Percentiles rank a stretch among this genome's conserved stretches.
phyloP scores from a whole-genome alignment of 64 coral and sea anemone genomes.

The Anthopleura sola region DNA sequence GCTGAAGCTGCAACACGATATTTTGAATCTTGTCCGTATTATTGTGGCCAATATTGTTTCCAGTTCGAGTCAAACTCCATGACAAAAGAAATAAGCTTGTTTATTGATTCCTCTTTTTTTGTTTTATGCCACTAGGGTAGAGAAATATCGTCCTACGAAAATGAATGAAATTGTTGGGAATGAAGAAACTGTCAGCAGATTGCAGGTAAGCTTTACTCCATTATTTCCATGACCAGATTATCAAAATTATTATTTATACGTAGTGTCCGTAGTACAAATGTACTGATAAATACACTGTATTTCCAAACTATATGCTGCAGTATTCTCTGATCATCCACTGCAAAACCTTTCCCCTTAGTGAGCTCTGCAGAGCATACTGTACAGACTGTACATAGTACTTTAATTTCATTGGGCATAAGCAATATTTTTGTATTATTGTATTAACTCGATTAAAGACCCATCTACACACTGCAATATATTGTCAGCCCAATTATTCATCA shows the following conservation, averaged over 20 bases:
- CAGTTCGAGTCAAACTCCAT: not conserved
- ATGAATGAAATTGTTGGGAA: slow-evolving; percentile 96
- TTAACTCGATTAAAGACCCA: too few relatives aligned
- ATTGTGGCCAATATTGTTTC: not conserved
- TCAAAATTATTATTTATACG: not conserved
- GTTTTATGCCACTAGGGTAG: slow-evolving; percentile 75
- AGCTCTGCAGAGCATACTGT: too few relatives aligned
- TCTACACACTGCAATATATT: too few relatives aligned
- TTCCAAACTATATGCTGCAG: too few relatives aligned
- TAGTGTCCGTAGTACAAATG: not conserved
- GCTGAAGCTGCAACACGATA: not conserved
- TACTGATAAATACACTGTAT: too few relatives aligned
- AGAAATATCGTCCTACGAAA: slow-evolving; percentile 96
- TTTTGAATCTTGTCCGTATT: not conserved
- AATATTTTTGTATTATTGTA: too few relatives aligned
- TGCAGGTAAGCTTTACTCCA: slow-evolving; percentile 72
- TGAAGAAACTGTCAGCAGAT: slow-evolving; percentile 90
- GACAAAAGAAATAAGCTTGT: not conserved
- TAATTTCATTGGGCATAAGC: too few relatives aligned
- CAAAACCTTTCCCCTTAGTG: too few relatives aligned
- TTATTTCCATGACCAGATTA: too few relatives aligned
- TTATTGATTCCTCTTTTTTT: not conserved
- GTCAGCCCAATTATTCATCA: too few relatives aligned
- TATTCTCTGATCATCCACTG: too few relatives aligned
- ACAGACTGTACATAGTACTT: too few relatives aligned